Conservation (phyloP, 2,113 vertebrate species). For the Leptobrachium ailaonicum region DNA sequence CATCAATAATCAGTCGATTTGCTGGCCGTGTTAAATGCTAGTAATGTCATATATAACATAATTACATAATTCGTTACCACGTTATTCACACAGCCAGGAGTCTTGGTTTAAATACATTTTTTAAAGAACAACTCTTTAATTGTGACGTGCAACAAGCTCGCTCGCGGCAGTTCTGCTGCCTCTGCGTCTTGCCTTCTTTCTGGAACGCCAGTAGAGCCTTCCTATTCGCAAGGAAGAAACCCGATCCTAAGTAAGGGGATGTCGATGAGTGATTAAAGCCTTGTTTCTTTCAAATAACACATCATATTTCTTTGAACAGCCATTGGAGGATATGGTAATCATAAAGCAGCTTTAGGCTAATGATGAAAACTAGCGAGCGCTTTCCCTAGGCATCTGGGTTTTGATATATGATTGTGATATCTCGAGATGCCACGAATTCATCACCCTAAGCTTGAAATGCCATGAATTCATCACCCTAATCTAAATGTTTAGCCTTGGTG, state of each 20-base stretch:
- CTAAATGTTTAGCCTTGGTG: no score
- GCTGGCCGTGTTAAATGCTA: no score
- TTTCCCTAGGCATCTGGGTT: background rate
- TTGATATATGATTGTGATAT: no score
- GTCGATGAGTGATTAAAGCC: conserved; percentile 36
- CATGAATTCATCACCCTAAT: no score
- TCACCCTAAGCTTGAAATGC: no score
- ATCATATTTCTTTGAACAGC: conserved; percentile 28
- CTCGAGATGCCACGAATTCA: no score
- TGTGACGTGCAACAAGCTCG: conserved; percentile 12
- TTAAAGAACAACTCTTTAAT: conserved; percentile 7
- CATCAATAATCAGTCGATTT: no score
- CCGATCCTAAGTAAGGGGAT: conserved; percentile 11
- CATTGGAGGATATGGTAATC: conserved; percentile 10
- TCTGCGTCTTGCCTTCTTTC: conserved; percentile 15
- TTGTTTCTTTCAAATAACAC: conserved; percentile 14
- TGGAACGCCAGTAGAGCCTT: background rate
- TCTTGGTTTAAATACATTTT: no score
- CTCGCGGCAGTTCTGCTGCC: background rate
- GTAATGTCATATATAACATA: no score
- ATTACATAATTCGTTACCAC: no score
- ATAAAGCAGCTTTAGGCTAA: conserved; percentile 8
- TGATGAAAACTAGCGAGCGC: conserved; percentile 16
- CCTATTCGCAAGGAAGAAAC: conserved; percentile 8
- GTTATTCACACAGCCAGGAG: no score